These are phyloP conservation scores for Chloroclysta siterata DNA, from an alignment of 2,888 invertebrate species.

Conservation along the genomic window DNA sequence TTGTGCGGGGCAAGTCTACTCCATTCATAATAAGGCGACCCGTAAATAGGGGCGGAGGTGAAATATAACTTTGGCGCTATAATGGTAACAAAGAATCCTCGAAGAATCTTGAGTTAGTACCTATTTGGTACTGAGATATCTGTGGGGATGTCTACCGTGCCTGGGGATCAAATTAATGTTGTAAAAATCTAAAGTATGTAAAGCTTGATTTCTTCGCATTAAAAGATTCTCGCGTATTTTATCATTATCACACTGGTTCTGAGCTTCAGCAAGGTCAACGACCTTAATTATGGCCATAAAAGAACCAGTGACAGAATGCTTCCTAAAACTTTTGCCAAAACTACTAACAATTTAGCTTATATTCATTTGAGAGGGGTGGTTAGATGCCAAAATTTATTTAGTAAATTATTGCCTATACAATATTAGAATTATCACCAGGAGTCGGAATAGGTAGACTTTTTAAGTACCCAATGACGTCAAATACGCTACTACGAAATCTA, in stretches of 20 bases:
- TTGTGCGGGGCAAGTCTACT: not conserved
- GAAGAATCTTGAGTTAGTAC: no score
- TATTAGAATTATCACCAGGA: no score
- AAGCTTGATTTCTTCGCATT: not conserved
- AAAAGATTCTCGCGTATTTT: not conserved
- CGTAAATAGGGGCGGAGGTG: not conserved
- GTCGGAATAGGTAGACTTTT: no score
- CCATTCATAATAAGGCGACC: not conserved
- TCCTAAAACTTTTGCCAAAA: slow-evolving; percentile 1
- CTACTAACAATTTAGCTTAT: not conserved
- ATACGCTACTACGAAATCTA: no score
- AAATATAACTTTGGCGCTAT: not conserved
- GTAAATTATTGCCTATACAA: not conserved
- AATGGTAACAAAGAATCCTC: no score
- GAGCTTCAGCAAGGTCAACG: not conserved
- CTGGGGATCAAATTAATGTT: no score
- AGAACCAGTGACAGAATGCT: not conserved
- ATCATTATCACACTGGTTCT: not conserved
- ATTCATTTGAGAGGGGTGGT: not conserved
- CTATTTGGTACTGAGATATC: no score
- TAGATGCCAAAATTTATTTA: not conserved
- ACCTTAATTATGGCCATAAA: not conserved
- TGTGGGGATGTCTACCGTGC: no score
- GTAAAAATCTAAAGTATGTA: not conserved
- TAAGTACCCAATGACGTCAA: no score